Evolutionary conservation across 2,113 vertebrate species (phyloP).

Genomic region (Motacilla alba): DNA sequence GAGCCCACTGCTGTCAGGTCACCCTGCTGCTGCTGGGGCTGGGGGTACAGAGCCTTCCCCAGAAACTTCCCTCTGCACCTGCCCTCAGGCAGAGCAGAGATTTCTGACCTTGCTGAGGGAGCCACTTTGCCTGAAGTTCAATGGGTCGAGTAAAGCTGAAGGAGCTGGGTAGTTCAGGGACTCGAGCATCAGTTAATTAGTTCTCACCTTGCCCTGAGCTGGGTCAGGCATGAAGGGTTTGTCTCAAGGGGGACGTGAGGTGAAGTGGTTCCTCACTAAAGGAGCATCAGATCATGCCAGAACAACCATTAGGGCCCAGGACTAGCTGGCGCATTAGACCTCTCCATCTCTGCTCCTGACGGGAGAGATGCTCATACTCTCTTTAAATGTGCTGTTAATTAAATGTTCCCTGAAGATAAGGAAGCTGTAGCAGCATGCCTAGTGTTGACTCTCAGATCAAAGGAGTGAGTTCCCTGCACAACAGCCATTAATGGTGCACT

Average conservation of each 20-base stretch:
- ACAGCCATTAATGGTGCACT: not conserved
- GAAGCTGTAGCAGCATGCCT: not conserved
- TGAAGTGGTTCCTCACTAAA: not conserved
- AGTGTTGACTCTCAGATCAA: not conserved
- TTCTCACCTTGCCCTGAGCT: not conserved
- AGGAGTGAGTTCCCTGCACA: not conserved
- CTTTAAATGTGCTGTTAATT: not conserved
- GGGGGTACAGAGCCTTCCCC: not conserved
- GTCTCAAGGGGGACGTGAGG: not conserved
- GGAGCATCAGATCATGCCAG: not conserved
- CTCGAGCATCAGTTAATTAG: not conserved
- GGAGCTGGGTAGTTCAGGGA: not conserved
- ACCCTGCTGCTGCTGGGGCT: not conserved
- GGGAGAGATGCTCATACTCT: not conserved
- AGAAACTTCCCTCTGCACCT: not conserved
- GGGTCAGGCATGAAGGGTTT: not conserved
- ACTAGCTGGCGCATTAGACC: not conserved
- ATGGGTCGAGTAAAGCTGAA: not conserved
- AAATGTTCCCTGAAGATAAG: not conserved
- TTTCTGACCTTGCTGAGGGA: not conserved
- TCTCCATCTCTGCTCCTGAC: not conserved
- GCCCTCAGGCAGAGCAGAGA: not conserved
- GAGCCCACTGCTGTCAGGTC: not conserved
- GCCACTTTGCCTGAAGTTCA: not conserved
- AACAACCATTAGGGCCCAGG: not conserved